A percentile compares a stretch with the other conserved stretches of the same genome.
Evolutionary conservation across 2,797 vertebrate genomes (phyloP).

Genomic region (Coregonus sp.): DNA sequence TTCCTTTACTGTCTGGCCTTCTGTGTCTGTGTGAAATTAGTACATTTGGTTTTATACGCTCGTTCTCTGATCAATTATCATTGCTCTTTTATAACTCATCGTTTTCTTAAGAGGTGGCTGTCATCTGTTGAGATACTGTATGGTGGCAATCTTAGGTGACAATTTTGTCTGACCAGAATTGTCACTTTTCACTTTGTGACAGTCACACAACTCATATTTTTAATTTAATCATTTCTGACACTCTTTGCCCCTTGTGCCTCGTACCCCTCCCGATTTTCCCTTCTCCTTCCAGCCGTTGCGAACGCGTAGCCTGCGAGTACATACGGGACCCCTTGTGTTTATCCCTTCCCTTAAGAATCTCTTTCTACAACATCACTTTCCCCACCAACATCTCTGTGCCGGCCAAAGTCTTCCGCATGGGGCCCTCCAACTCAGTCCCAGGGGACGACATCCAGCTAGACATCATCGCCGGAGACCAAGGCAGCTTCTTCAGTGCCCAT

Average conservation of each 20-base stretch:
- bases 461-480: conserved; percentile 84
- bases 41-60: background rate
- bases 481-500: conserved; percentile 82
- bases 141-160: background rate
- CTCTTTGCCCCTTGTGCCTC: conserved; percentile 16
- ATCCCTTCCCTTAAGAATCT: conserved; percentile 88
- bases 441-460: conserved; percentile 85
- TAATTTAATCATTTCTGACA: background rate
- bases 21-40: background rate
- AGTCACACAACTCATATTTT: background rate
- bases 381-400: conserved; percentile 86
- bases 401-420: conserved; percentile 88
- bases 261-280: conserved; percentile 45
- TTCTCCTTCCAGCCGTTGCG: conserved; percentile 87
- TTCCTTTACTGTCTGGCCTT: background rate
- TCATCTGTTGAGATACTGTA: background rate
- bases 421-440: conserved; percentile 81
- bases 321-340: conserved; percentile 78
- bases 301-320: conserved; percentile 89
- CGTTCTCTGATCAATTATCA: background rate
- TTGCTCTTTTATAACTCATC: background rate
- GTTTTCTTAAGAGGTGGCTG: background rate
- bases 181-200: background rate
- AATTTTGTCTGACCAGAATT: background rate
- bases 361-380: conserved; percentile 91